These are phyloP conservation scores for Lithobates sylvaticus DNA, from an alignment of 2,797 vertebrate species.

Conservation along the genomic window DNA sequence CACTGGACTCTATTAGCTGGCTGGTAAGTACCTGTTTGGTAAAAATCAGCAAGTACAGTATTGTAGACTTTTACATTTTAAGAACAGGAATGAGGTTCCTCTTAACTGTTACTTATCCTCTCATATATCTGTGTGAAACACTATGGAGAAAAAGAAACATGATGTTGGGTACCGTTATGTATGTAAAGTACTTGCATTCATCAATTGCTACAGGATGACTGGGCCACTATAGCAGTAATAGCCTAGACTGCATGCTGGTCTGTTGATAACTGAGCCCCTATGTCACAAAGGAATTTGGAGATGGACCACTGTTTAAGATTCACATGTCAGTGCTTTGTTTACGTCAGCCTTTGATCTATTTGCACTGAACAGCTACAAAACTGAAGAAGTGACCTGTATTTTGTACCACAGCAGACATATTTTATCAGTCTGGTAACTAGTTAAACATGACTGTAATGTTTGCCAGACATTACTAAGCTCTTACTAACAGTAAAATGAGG, in stretches of 20 bases:
- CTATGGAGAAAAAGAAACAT: not conserved
- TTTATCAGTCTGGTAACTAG: not conserved
- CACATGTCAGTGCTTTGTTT: not conserved
- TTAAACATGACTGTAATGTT: not conserved
- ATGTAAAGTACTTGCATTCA: not conserved
- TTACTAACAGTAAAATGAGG: not conserved
- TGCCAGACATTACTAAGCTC: not conserved
- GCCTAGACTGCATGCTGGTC: not conserved
- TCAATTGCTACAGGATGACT: not conserved
- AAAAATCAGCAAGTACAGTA: too few relatives aligned
- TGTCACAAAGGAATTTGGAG: constrained; percentile 24
- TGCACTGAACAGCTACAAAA: not conserved
- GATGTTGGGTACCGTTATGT: not conserved
- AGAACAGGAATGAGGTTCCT: too few relatives aligned
- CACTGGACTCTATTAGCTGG: too few relatives aligned
- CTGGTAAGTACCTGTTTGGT: too few relatives aligned
- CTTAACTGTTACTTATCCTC: too few relatives aligned
- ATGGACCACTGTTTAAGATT: not conserved
- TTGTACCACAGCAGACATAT: not conserved
- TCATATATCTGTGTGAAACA: not conserved
- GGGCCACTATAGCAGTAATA: not conserved
- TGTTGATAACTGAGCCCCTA: constrained; percentile 24
- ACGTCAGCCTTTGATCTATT: not conserved
- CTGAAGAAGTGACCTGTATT: not conserved
- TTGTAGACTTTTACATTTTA: too few relatives aligned